A percentile compares a stretch with the other conserved stretches of the same genome.
Evolutionary conservation across 2,888 invertebrate species (phyloP).

Genomic region (Agrochola litura): DNA sequence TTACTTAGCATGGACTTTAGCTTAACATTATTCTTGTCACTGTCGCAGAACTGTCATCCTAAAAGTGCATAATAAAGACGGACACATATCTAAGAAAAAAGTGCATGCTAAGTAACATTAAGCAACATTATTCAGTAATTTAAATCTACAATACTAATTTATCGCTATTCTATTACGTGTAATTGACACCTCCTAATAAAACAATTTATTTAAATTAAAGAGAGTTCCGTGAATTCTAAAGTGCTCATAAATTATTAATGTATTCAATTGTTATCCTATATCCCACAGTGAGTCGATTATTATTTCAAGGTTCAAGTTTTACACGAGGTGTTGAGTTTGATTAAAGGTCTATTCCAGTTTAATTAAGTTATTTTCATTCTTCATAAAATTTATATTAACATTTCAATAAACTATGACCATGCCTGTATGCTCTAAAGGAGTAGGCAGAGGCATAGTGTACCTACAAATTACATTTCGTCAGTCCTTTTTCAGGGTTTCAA

Average conservation of each 20-base stretch:
- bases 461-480: neutral
- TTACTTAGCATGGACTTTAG: too few relatives aligned
- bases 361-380: neutral
- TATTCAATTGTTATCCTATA: conserved; percentile 14
- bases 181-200: conserved; percentile 11
- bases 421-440: accelerated
- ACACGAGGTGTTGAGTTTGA: conserved; percentile 13
- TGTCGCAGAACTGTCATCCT: too few relatives aligned
- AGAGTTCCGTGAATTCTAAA: conserved; percentile 15
- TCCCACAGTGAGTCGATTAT: neutral
- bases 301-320: neutral
- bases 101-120: too few relatives aligned
- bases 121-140: neutral
- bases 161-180: conserved; percentile 3
- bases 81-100: too few relatives aligned
- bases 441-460: neutral
- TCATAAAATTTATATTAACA: neutral
- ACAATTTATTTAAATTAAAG: conserved; percentile 32
- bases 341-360: neutral
- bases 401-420: neutral
- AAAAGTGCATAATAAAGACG: too few relatives aligned
- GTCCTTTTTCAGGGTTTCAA: neutral
- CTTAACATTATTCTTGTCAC: too few relatives aligned
- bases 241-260: conserved; percentile 39
- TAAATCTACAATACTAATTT: neutral